A percentile compares a stretch with the other conserved stretches of the same genome.
Conservation (phyloP, 2,888 invertebrate genomes). For the Drosophila nigricruria region DNA sequence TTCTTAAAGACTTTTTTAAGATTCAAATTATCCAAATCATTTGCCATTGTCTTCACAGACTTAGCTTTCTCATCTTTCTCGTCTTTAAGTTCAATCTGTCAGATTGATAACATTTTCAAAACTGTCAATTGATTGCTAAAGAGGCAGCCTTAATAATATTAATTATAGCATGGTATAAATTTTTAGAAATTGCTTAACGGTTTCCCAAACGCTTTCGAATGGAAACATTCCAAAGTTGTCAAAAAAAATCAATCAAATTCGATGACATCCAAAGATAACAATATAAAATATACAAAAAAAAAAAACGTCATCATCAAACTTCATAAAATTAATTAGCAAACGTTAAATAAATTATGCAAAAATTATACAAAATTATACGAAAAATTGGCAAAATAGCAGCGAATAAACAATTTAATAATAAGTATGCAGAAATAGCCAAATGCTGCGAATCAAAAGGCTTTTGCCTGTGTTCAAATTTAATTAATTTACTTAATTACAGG, state of each 20-base stretch:
- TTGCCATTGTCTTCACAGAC: neutral
- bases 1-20: neutral
- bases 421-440: conserved; percentile 36
- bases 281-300: conserved; percentile 35
- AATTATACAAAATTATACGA: conserved; percentile 57
- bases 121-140: conserved; percentile 3
- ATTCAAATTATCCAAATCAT: too few relatives aligned
- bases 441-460: conserved; percentile 19
- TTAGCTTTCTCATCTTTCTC: neutral
- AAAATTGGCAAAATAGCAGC: conserved; percentile 17
- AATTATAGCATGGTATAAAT: neutral
- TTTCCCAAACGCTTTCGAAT: conserved; percentile 27
- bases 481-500: conserved; percentile 75
- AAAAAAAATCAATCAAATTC: conserved; percentile 60
- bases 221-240: conserved; percentile 24
- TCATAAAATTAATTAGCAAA: conserved; percentile 48
- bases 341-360: conserved; percentile 67
- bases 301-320: conserved; percentile 59
- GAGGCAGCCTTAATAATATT: neutral
- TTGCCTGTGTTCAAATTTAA: conserved; percentile 57
- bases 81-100: neutral
- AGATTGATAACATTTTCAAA: neutral
- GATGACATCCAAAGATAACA: conserved; percentile 51
- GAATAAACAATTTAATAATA: conserved; percentile 17
- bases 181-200: conserved; percentile 27